Evolutionary conservation across 2,113 vertebrate species (phyloP).

Genomic region (Bufo gargarizans): DNA sequence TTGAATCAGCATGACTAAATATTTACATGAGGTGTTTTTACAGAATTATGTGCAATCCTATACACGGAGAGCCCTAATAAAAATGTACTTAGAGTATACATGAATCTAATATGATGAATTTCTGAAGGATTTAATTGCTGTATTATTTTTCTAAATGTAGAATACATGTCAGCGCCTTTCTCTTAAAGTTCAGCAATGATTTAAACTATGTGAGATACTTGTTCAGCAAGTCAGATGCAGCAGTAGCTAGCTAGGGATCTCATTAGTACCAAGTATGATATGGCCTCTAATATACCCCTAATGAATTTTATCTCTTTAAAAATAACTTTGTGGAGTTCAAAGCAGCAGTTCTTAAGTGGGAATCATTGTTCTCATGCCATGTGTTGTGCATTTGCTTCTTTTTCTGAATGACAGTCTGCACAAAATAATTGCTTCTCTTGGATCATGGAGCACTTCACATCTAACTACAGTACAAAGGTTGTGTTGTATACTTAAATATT

Average conservation of each 20-base stretch:
- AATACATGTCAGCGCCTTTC: slow-evolving; percentile 26
- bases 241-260: slow-evolving; percentile 38
- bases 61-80: not conserved
- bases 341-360: not conserved
- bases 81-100: not conserved
- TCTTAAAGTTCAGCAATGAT: slow-evolving; percentile 33
- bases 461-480: not conserved
- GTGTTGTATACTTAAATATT: not conserved
- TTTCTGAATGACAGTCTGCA: not conserved
- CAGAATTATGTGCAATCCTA: not conserved
- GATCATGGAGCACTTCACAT: slow-evolving; percentile 10
- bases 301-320: slow-evolving; percentile 34
- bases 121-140: not conserved
- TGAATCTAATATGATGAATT: not conserved
- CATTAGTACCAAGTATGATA: slow-evolving; percentile 18
- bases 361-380: slow-evolving; percentile 16
- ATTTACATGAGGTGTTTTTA: not conserved
- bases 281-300: not conserved
- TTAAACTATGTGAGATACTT: slow-evolving; percentile 22
- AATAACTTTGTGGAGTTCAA: not conserved
- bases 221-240: slow-evolving; percentile 35
- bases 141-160: slow-evolving; percentile 25
- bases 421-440: slow-evolving; percentile 28
- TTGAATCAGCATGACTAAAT: not conserved
- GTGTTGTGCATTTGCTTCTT: not conserved